Base-by-base conservation (phyloP, 2,888 invertebrate genomes). In the Coenonympha arcania region DNA sequence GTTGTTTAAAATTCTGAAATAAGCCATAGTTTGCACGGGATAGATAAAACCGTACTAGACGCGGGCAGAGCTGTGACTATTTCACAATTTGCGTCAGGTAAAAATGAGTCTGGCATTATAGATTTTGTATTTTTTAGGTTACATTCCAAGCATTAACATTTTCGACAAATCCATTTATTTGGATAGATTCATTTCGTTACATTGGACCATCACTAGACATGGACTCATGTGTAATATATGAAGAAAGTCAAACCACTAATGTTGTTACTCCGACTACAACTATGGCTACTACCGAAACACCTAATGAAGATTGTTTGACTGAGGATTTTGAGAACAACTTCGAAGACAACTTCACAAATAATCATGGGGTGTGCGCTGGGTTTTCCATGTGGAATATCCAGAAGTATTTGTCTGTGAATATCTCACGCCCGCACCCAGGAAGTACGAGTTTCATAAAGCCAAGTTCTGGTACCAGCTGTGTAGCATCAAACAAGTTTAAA, bases 241-340 rank as follows among this genome's bases (percentile, higher is more conserved):
- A 37, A 37, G 44, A 15, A 2, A 15, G 4, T 4, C 16, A 33
- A 33, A 6, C 8, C 0, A 43, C 48, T 3, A 40, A 39, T 8
- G 18, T 37, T 3, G 31, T 41, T 9, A 13, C 11, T 1, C 41
- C 47, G 2, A 33, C 31, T 11, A 31, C 37, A 1, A 30, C 31
- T 2, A 51, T 51, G 6, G 26, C 49, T 0, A 28, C 33, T 4
- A 43, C 37, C 9, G 40, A 39, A n/a, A 24, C 41, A 0, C 39
- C 53, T 11, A 24, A 13, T 24, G 15, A 39, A 3, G 41, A 56
- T 34, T 77, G 77, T 55, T 62, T 71, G 13, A 65, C 59, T 44
- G 70, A 67, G 49, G 62, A 64, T 34, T 76, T 77, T 42, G 71
- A 70, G 50, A 62, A 68, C 15, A 56, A 59, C 5, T 69, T 60